These are phyloP conservation scores for Galeopterus variegatus DNA, from an alignment of 2,113 vertebrate species.

Conservation along the genomic window DNA sequence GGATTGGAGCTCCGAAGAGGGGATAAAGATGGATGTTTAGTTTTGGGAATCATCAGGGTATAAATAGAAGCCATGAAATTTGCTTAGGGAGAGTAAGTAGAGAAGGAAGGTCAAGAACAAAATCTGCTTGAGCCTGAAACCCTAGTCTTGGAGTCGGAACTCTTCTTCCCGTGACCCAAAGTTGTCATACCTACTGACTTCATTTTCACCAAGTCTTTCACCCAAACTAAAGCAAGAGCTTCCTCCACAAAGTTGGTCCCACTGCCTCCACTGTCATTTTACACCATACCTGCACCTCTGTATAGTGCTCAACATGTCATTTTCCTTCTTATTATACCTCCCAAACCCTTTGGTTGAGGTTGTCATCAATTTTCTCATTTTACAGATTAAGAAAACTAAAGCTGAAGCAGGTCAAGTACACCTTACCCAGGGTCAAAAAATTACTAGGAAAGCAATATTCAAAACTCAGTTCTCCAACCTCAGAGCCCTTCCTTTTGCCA, in stretches of 20 bases:
- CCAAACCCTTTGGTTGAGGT: not conserved
- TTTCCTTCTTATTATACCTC: not conserved
- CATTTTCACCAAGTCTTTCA: not conserved
- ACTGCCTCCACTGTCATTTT: not conserved
- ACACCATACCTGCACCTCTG: not conserved
- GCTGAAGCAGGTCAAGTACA: slow-evolving; percentile 28
- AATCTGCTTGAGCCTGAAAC: not conserved
- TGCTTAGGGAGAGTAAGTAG: not conserved
- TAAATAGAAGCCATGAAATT: not conserved
- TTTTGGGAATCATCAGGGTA: not conserved
- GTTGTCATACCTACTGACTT: not conserved
- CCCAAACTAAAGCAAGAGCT: not conserved
- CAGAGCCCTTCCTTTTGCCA: not conserved
- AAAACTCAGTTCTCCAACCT: not conserved
- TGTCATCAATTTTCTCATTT: not conserved
- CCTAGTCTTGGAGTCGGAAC: not conserved
- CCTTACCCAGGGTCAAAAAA: not conserved
- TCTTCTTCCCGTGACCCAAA: not conserved
- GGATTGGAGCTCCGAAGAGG: not conserved
- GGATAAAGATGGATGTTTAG: not conserved
- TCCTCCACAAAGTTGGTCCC: not conserved
- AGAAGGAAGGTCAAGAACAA: slow-evolving; percentile 37
- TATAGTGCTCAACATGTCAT: not conserved
- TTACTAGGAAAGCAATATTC: not conserved
- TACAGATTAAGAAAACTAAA: not conserved